Conservation (phyloP, 2,113 vertebrate species). For the Mesitornis unicolor region DNA sequence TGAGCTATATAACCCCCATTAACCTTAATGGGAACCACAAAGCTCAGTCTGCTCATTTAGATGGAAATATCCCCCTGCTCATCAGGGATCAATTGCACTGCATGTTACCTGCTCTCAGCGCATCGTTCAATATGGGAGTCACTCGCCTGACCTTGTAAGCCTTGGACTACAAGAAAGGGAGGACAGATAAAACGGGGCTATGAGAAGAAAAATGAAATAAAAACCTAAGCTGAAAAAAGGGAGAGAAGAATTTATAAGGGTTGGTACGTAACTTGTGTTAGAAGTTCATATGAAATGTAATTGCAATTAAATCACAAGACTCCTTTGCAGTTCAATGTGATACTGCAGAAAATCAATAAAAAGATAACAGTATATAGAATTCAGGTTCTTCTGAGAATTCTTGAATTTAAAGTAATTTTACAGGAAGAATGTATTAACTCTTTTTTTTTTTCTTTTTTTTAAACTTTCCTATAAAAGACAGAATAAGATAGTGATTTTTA, state of each 20-base stretch:
- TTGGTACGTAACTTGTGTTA: background rate
- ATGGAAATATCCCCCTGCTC: slow-evolving; percentile 27
- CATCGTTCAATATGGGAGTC: background rate
- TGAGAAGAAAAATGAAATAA: background rate
- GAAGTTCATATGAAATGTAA: background rate
- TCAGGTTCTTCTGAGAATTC: background rate
- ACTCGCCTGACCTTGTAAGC: background rate
- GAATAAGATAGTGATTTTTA: background rate
- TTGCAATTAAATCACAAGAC: background rate
- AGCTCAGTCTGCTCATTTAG: slow-evolving; percentile 1
- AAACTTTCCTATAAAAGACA: background rate
- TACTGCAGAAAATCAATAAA: background rate
- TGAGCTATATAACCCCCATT: background rate
- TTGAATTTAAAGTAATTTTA: background rate
- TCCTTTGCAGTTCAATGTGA: background rate
- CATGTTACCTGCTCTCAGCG: background rate
- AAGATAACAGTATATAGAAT: background rate
- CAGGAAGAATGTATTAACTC: background rate
- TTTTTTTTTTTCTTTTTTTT: background rate
- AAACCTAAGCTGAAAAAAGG: background rate
- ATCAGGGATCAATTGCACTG: background rate
- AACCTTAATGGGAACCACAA: slow-evolving; percentile 16
- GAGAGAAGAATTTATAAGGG: background rate
- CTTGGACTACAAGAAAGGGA: background rate
- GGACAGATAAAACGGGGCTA: background rate